phyloP scores from a whole-genome alignment of 1,140 invertebrate genomes.

The Ectropis grisescens region DNA sequence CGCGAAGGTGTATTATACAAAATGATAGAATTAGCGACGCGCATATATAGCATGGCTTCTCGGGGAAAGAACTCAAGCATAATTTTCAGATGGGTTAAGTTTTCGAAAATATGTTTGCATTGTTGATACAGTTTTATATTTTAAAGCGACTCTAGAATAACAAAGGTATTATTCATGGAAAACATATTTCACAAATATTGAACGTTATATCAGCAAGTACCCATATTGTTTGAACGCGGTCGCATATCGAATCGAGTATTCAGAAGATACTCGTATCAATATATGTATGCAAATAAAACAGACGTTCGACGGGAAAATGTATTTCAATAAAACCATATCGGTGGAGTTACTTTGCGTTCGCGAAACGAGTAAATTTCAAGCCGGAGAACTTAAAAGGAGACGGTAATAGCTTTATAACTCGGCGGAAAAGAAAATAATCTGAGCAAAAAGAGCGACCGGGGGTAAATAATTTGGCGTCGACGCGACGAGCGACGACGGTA shows the following conservation, averaged over 20 bases:
- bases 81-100: too few relatives aligned
- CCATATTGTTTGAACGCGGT: constrained; percentile 3
- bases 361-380: constrained; percentile 11
- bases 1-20: too few relatives aligned
- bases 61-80: too few relatives aligned
- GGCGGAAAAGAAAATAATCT: constrained; percentile 20
- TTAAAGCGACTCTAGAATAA: too few relatives aligned
- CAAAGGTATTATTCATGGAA: too few relatives aligned
- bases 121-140: too few relatives aligned
- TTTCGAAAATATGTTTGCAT: too few relatives aligned
- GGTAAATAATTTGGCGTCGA: constrained; percentile 11
- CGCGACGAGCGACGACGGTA: constrained; percentile 7
- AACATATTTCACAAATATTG: too few relatives aligned
- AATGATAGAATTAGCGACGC: too few relatives aligned
- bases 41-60: too few relatives aligned
- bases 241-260: constrained; percentile 10
- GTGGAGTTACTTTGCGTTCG: neutral
- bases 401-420: constrained; percentile 27
- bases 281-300: constrained; percentile 16
- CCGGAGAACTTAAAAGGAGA: constrained; percentile 21
- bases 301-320: constrained; percentile 12
- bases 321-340: constrained; percentile 11
- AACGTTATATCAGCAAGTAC: too few relatives aligned
- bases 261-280: constrained; percentile 8
- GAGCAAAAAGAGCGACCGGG: constrained; percentile 11